These are phyloP conservation scores for Thymelicus lineola DNA, from an alignment of 2,888 invertebrate species.

Conservation along the genomic window DNA sequence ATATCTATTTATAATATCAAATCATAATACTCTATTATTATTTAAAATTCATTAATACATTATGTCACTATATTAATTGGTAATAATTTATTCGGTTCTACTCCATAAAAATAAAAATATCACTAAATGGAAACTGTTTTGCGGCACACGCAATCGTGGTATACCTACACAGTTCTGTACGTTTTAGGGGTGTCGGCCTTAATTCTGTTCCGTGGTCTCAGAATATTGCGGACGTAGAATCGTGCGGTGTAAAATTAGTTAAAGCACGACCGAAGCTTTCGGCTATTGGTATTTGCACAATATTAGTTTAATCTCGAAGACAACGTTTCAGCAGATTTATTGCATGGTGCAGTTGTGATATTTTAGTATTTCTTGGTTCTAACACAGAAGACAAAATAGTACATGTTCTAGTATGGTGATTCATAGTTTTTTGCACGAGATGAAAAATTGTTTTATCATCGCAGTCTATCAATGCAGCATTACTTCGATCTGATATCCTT, in stretches of 20 bases:
- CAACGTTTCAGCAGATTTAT: constrained; percentile 26
- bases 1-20: no score
- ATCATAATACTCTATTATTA: no score
- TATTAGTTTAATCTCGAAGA: constrained; percentile 38
- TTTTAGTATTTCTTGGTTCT: background rate
- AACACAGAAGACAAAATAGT: no score
- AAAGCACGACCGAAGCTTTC: constrained; percentile 35
- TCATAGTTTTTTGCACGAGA: no score
- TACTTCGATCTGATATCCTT: no score
- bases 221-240: constrained; percentile 44
- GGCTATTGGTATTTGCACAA: constrained; percentile 38
- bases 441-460: no score
- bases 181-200: constrained; percentile 45
- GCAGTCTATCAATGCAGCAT: no score
- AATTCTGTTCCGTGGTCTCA: constrained; percentile 49
- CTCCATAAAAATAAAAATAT: no score
- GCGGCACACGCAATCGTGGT: constrained; percentile 8
- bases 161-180: constrained; percentile 37
- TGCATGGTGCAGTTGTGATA: constrained; percentile 6
- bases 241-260: constrained; percentile 42
- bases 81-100: no score
- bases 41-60: no score
- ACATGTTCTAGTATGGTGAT: no score
- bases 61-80: no score
- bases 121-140: background rate